Conservation (phyloP, 2,888 invertebrate genomes). For the Caradrina clavipalpis region DNA sequence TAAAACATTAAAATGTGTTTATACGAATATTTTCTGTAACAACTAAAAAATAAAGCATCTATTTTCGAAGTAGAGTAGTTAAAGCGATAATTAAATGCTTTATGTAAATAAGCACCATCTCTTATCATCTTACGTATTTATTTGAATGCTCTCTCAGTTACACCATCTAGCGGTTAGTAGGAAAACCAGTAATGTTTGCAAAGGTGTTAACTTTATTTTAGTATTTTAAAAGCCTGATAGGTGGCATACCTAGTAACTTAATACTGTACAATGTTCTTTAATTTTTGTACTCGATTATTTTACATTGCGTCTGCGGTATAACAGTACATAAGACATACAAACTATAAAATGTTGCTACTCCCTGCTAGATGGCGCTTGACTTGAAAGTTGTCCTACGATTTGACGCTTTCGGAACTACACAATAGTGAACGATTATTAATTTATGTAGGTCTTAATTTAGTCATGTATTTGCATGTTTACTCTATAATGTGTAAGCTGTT, state of each 20-base stretch:
- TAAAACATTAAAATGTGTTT: too few relatives aligned
- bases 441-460: too few relatives aligned
- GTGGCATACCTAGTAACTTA: neutral
- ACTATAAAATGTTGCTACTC: slow-evolving; percentile 26
- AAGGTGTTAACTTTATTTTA: neutral
- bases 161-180: slow-evolving; percentile 18
- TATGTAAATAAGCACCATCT: slow-evolving; percentile 35
- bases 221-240: neutral
- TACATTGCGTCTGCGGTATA: neutral
- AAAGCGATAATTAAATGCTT: neutral
- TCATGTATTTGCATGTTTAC: too few relatives aligned
- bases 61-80: too few relatives aligned
- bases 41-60: too few relatives aligned
- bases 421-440: neutral
- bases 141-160: neutral
- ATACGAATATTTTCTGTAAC: too few relatives aligned
- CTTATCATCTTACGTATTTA: neutral
- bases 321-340: too few relatives aligned
- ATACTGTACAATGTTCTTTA: neutral
- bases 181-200: neutral
- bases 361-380: slow-evolving; percentile 40
- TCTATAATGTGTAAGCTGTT: too few relatives aligned
- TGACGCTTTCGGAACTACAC: neutral
- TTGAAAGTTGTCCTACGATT: neutral
- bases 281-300: neutral